Evolutionary conservation across 2,113 vertebrate genomes (phyloP).

Genomic region (Hydrolagus affinis): DNA sequence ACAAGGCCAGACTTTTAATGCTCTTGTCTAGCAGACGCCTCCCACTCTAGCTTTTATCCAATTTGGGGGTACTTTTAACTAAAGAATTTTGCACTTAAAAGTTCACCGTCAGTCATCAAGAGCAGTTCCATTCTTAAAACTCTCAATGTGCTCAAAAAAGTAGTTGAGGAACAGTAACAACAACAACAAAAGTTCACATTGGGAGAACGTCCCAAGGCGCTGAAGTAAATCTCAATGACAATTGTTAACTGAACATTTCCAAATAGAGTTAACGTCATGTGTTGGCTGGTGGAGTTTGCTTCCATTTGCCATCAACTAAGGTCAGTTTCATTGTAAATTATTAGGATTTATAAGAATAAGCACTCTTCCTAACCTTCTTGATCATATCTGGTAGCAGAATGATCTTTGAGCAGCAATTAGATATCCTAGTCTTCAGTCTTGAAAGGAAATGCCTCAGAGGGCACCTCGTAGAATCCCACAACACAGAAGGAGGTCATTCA

Average conservation of each 20-base stretch:
- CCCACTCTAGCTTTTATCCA: not conserved
- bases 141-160: not conserved
- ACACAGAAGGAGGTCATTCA: too few relatives aligned
- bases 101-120: not conserved
- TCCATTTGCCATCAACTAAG: not conserved
- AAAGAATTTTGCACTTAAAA: not conserved
- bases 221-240: not conserved
- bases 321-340: not conserved
- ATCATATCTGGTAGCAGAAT: not conserved
- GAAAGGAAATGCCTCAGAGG: too few relatives aligned
- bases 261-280: not conserved
- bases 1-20: constrained; percentile 2
- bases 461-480: too few relatives aligned
- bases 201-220: too few relatives aligned
- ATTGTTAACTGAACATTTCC: not conserved
- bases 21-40: constrained; percentile 9
- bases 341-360: not conserved
- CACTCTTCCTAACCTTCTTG: not conserved
- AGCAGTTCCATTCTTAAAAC: not conserved
- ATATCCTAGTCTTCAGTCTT: too few relatives aligned
- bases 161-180: not conserved
- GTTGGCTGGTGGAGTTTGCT: not conserved
- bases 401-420: not conserved
- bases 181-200: too few relatives aligned
- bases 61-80: not conserved